Base-by-base conservation (phyloP, 2,888 invertebrate species). In the Polyploca ridens region DNA sequence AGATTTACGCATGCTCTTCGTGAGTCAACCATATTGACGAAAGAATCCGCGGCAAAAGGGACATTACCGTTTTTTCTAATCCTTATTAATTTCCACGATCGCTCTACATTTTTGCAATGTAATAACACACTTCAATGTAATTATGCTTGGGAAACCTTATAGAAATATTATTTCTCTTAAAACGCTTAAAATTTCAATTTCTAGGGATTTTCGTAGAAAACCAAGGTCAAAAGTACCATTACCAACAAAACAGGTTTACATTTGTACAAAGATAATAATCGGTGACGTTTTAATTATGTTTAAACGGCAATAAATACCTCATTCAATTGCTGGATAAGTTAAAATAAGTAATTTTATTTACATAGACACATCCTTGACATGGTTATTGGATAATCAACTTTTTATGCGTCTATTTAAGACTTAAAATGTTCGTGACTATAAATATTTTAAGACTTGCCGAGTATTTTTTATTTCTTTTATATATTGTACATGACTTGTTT, bases 281-380 rank as follows among this genome's bases (percentile, higher is more conserved):
- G 57, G 63, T 57, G 16, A 46, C 58, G 64, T 19, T 41, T 61
- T 77, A 77, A 77, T 77, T 74, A 74, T 76, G 76, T 76, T 66
- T 70, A 71, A 76, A 72, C 69, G 70, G 61, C 66, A 70, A 70
- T 70, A 72, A 72, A 76, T 70, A 70, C 59, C 58, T 35, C 19
- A 61, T 16, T 63, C 62, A 63, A 54, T 54, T 54, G 54, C 54
- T 54, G 54, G 54, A 54, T 54, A 54, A 64, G 69, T 67, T 78
- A 68, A 74, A 78, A 71, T 73, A 71, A 73, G 65, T 75, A 73
- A 77, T 76, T 75, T 76, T 68, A 67, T 75, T 74, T 68, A 41
- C 41, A 27, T 67, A 66, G 70, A 63, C 67, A 54, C 66, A 71
- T 66, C 77, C 77, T 77, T 77, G 77, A 68, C 77, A 75, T 62